phyloP scores from a whole-genome alignment of 2,888 invertebrate genomes.

The Cancer borealis region DNA sequence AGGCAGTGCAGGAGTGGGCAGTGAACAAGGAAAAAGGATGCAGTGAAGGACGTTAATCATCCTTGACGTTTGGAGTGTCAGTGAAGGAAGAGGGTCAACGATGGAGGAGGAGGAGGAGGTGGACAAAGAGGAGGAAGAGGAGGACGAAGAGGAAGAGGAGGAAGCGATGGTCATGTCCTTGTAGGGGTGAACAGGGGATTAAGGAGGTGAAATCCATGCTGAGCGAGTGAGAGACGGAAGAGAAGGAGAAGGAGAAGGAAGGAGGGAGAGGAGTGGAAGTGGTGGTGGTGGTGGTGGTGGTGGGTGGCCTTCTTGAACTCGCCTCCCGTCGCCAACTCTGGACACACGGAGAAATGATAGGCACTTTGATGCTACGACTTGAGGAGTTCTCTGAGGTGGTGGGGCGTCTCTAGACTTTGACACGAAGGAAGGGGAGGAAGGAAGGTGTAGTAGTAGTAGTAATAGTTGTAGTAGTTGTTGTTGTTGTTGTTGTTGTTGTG shows the following conservation, averaged over 20 bases:
- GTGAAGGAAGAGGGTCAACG: slow-evolving; percentile 1
- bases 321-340: slow-evolving; percentile 40
- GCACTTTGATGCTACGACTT: slow-evolving; percentile 63
- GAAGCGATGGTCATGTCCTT: not conserved
- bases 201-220: not conserved
- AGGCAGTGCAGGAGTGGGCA: not conserved
- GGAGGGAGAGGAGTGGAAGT: not conserved
- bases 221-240: not conserved
- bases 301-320: slow-evolving; percentile 6
- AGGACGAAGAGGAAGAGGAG: not conserved
- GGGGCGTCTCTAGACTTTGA: slow-evolving; percentile 48
- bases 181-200: not conserved
- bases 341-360: slow-evolving; percentile 57
- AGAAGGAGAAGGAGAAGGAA: not conserved
- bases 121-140: not conserved
- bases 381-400: slow-evolving; percentile 43
- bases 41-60: not conserved
- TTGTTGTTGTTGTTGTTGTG: not conserved
- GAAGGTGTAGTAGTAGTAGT: not conserved
- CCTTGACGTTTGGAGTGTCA: slow-evolving; percentile 6
- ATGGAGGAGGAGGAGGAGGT: not conserved
- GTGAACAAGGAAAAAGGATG: slow-evolving; percentile 36
- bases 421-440: not conserved
- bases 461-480: not conserved
- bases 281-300: not conserved